phyloP scores from a whole-genome alignment of 2,888 invertebrate species.

The Conus canariensis region DNA sequence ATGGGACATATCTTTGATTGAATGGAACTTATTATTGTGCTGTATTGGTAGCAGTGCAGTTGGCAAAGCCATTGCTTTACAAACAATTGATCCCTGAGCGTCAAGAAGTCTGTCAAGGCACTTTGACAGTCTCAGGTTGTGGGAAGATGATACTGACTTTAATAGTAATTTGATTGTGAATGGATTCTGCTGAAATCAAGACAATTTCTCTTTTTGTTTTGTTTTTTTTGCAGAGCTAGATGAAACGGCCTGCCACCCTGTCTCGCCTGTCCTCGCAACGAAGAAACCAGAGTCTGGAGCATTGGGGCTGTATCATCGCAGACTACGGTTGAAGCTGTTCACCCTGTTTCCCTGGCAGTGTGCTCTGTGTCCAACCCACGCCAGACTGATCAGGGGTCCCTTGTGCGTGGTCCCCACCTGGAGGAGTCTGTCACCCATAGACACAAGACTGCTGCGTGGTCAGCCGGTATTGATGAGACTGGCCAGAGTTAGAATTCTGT shows the following conservation, averaged over 20 bases:
- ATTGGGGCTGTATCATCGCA: neutral
- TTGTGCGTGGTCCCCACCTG: neutral
- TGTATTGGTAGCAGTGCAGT: too few species aligned
- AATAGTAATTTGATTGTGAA: too few species aligned
- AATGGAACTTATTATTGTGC: too few species aligned
- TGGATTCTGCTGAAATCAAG: too few species aligned
- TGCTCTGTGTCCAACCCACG: neutral
- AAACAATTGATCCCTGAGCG: too few species aligned
- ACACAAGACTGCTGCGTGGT: neutral
- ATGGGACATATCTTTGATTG: too few species aligned
- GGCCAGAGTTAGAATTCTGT: neutral
- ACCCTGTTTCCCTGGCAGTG: neutral
- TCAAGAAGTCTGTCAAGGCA: too few species aligned
- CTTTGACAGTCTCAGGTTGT: too few species aligned
- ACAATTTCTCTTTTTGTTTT: neutral
- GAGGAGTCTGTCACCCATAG: constrained; percentile 14
- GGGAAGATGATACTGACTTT: too few species aligned
- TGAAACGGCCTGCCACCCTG: neutral
- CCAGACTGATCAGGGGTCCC: neutral
- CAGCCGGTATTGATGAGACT: neutral
- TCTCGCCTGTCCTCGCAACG: neutral
- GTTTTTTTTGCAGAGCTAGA: neutral
- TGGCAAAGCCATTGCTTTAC: too few species aligned
- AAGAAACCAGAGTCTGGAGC: neutral
- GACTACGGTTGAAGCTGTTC: constrained; percentile 9